Percentiles rank a stretch among this genome's conserved stretches.
Conservation (phyloP, 2,797 vertebrate genomes). For the Pipistrellus pygmaeus region DNA sequence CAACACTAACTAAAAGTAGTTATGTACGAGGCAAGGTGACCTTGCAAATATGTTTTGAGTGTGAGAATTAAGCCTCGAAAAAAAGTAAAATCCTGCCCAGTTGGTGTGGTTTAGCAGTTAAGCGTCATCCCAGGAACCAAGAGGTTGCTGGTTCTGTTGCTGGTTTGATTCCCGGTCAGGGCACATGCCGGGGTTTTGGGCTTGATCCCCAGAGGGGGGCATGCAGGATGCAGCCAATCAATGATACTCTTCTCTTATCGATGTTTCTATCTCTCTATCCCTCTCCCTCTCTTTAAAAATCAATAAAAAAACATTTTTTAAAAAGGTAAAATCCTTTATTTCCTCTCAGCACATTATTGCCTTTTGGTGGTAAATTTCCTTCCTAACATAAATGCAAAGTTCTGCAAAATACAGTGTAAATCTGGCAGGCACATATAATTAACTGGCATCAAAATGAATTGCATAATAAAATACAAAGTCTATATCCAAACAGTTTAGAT, state of each 20-base stretch:
- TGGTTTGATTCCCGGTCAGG: no score
- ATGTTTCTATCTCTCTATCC: no score
- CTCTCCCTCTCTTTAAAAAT: no score
- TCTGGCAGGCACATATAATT: background rate
- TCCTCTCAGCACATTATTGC: background rate
- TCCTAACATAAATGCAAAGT: constrained; percentile 45
- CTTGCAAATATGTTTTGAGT: background rate
- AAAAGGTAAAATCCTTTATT: constrained; percentile 35
- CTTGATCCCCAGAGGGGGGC: no score
- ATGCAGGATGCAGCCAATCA: no score
- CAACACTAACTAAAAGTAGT: background rate
- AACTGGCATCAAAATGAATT: constrained; percentile 27
- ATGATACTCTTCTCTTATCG: no score
- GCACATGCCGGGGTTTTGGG: no score
- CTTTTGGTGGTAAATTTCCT: background rate
- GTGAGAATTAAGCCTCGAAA: constrained; percentile 42
- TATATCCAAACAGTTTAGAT: background rate
- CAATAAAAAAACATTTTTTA: background rate
- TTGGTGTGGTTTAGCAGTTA: no score
- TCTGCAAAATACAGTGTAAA: constrained; percentile 8
- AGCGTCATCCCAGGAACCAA: no score
- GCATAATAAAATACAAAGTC: constrained; percentile 1
- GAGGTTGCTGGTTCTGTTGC: no score
- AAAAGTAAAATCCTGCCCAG: background rate
- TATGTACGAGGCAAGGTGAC: background rate